A percentile compares a stretch with the other conserved stretches of the same genome.
These are phyloP conservation scores for Nipponacmea schrenckii DNA, from an alignment of 2,888 invertebrate genomes.

Conservation along the genomic window DNA sequence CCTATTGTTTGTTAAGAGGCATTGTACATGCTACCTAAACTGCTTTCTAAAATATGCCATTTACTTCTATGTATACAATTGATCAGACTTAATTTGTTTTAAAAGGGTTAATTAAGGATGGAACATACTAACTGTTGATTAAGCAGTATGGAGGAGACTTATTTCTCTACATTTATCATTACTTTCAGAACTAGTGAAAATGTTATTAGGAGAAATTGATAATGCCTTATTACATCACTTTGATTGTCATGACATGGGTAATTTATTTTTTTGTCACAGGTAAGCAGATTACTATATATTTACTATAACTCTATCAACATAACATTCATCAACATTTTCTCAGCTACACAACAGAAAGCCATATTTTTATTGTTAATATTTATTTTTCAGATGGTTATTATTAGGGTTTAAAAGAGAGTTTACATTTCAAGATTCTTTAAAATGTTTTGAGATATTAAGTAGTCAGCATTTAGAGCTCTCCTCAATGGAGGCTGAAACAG, in stretches of 20 bases:
- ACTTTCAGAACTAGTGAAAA: constrained; percentile 50
- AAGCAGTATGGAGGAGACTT: too few species aligned
- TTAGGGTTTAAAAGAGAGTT: constrained; percentile 64
- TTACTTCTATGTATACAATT: too few species aligned
- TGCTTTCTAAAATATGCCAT: too few species aligned
- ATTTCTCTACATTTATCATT: too few species aligned
- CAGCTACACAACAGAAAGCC: neutral
- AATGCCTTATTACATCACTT: constrained; percentile 54
- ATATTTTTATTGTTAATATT: neutral
- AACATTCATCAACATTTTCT: neutral
- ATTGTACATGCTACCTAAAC: too few species aligned
- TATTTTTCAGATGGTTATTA: constrained; percentile 62
- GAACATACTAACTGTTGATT: too few species aligned
- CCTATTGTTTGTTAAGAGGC: too few species aligned
- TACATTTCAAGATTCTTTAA: constrained; percentile 54
- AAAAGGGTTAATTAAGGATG: too few species aligned
- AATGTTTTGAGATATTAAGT: constrained; percentile 66
- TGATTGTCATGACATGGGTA: constrained; percentile 51
- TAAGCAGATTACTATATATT: constrained; percentile 26
- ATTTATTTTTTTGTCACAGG: constrained; percentile 66
- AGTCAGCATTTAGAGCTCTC: constrained; percentile 64
- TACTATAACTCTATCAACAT: neutral
- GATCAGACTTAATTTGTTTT: too few species aligned
- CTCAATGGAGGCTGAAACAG: constrained; percentile 59
- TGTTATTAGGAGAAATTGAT: constrained; percentile 62